Base-by-base conservation (phyloP, 2,888 invertebrate genomes). In the Oscheius onirici region DNA sequence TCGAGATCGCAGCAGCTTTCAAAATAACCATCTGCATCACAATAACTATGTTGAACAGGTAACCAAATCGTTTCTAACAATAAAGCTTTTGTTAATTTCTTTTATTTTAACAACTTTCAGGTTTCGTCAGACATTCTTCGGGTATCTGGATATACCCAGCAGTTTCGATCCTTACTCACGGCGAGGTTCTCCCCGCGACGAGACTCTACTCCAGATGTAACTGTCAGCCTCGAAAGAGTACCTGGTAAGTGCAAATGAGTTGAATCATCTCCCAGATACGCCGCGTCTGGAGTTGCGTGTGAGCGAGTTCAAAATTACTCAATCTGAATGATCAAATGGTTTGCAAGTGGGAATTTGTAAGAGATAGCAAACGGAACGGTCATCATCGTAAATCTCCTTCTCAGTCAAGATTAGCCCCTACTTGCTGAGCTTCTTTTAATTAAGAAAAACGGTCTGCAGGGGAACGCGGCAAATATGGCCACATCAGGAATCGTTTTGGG, bases 111-210 rank as follows among this genome's bases (percentile, higher is more conserved):
- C 22, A n/a, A 28, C 5, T 79, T 83, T 55, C 77, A 86, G 86
- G 86, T 86, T 2, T 83, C 83, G 2, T 83, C 86, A 15, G 86
- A 86, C 69, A 86, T 86, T 52, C 79, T 86, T 1, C 79, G 83
- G 3, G 86, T 86, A n/a, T 81, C 82, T 51, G 86, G 86, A 40
- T 86, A 87, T 74, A 82, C 86, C 5, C 82, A 84, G 70, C 86
- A 87, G 69, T 86, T 86, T 67, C 83, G 84, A 10, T 83, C 82
- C 34, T 74, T 86, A 6, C 76, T 86, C 22, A 80, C 86, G 6
- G 80, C 83, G 15, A 58, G 75, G 15, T 76, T 79, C 46, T 75
- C 83, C 17, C 80, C 77, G 8, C 44, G 84, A 3, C 70, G 84
- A 3, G 82, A 83, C 49, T 79, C 80, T 0, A 65, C 72, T 1